Base-by-base conservation (phyloP, 2,888 invertebrate species). In the Eilema sororculum region DNA sequence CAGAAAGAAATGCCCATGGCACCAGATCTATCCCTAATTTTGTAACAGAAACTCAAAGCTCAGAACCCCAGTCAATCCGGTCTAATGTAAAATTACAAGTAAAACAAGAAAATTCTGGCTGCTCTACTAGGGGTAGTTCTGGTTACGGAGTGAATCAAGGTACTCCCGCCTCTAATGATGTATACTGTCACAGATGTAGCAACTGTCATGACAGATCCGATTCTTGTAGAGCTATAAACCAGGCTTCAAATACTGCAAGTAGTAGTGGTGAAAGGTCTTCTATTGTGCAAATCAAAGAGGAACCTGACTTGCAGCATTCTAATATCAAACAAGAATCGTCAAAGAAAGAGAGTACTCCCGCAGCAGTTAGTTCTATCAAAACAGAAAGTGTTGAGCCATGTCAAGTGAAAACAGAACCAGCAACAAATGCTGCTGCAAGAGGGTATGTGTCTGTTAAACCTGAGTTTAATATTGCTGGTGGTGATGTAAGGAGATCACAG, bases 351-450 rank as follows among this genome's bases (percentile, higher is more conserved):
- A 75, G 73, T 24, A 67, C 74, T n/a, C 69, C 81, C 46, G 64
- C 82, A 67, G 64, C 83, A 68, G 69, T 72, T 25, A 73, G 73
- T 52, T 73, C 83, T 59, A 80, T 91, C 0, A 93, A 92, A 85
- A 78, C 78, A n/a, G 92, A 93, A 74, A 74, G 77, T 59, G 62
- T 77, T 46, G 83, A 79, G 57, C 82, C 82, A 57, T 73, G 83
- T 65, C 78, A 79, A 68, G 84, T 93, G 16, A 93, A 93, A 80
- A 73, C 77, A 12, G 93, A 93, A 73, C 88, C 88, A n/a, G 80
- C 83, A n/a, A 73, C 78, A 52, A 82, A 72, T 75, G 71, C 67
- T 59, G 86, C 80, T 70, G 67, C 74, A 10, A 79, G 61, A 74
- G 85, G 84, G 28, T 85, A 82, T 74, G 85, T 89, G 9, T 84